Evolutionary conservation across 2,888 invertebrate species (phyloP), one percentile per base, ranked within the genome.

Genomic region (Athalia cordata): DNA sequence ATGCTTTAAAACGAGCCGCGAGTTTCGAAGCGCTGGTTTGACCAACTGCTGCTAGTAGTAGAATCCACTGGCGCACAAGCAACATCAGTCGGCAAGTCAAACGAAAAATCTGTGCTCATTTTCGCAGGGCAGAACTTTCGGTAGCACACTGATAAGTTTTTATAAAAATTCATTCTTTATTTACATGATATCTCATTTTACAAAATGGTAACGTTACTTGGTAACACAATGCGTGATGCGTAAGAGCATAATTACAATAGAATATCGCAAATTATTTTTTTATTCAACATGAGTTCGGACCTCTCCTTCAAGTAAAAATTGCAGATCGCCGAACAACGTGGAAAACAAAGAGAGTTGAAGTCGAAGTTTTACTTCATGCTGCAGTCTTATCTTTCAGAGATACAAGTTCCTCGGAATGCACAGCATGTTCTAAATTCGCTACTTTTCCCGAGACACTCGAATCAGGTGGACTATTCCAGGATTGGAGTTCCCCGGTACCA

Each of bases 401-500:
- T 74, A 90, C 82, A 7, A 87, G 89, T 83, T 91, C 91, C 81
- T 91, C 91, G n/a, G 85, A 80, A 4, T 84, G 82, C 49, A 86
- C 84, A 8, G 70, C 68, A 13, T 49, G 79, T 49, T 82, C 78
- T 8, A 47, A 5, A 89, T 15, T 72, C 59, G 55, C 7, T 62
- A 77, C 77, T 5, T 66, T 79, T 9, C 77, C 66, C 11, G 68
- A n/a, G 8, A 55, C 62, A 55, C 64, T 50, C 13, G 59, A 57
- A 1, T 62, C 66, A 4, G 7, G 52, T 1, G 88, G 89, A 61
- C 85, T 87, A 83, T 92, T 92, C 92, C 92, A 92, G 1, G 85
- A 80, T 82, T 92, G 95, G 49, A 94, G 89, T 64, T 95, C 93
- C 0, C 95, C 95, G 0, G 93, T 92, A 0, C 95, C 95, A 83